These are phyloP conservation scores for Pollachius pollachius DNA, from an alignment of 2,113 vertebrate species.

Conservation along the genomic window DNA sequence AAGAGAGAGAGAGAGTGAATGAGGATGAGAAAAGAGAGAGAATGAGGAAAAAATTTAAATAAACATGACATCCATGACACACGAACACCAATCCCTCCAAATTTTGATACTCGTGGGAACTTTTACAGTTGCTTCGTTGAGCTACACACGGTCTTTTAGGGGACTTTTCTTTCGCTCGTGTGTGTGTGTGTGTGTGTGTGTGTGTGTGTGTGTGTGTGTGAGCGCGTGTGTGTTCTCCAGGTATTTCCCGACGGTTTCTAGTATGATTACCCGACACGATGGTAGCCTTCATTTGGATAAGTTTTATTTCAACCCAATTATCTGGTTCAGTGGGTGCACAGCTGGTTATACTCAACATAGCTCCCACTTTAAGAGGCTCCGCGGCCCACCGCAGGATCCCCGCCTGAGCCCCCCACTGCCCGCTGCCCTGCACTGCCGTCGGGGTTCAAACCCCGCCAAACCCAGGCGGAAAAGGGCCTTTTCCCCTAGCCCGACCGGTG, in stretches of 20 bases:
- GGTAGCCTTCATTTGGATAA: no score
- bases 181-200: neutral
- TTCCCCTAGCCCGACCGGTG: no score
- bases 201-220: conserved; percentile 1
- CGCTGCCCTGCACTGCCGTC: no score
- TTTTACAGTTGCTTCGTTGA: neutral
- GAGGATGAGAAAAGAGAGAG: neutral
- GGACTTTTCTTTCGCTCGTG: neutral
- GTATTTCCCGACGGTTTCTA: neutral
- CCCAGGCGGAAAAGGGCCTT: no score
- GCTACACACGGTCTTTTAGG: neutral
- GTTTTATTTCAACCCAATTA: no score
- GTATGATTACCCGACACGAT: no score
- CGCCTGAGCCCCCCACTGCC: no score
- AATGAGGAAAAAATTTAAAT: neutral
- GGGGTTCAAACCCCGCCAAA: no score
- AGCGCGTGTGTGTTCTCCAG: conserved; percentile 1
- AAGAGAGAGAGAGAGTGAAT: neutral
- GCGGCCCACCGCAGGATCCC: no score
- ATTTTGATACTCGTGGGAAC: neutral
- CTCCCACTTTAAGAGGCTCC: no score
- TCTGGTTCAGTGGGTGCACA: no score
- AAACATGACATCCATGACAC: neutral
- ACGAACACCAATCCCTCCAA: neutral
- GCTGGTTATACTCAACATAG: no score